These are phyloP conservation scores for Probosciger aterrimus DNA, from an alignment of 2,113 vertebrate species.

Conservation along the genomic window DNA sequence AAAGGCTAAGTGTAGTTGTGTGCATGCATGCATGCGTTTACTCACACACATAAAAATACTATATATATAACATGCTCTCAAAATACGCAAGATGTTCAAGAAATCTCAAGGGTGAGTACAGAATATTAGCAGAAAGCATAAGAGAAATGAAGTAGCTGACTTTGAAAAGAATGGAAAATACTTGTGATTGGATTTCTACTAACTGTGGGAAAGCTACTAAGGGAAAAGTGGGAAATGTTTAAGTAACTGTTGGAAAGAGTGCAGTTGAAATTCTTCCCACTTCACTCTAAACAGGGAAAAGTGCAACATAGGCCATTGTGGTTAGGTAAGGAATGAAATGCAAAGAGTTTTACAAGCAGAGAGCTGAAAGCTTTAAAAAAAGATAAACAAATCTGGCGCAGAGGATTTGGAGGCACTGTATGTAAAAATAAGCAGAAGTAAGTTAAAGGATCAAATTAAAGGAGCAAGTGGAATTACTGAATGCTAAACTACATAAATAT, in stretches of 20 bases:
- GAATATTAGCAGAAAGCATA: constrained; percentile 1
- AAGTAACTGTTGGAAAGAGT: constrained; percentile 55
- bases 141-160: constrained; percentile 31
- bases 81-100: not conserved
- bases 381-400: constrained; percentile 55
- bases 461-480: constrained; percentile 56
- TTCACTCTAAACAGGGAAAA: constrained; percentile 64
- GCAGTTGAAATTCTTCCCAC: constrained; percentile 64
- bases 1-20: not conserved
- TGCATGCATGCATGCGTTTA: not conserved
- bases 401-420: constrained; percentile 46
- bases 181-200: constrained; percentile 22
- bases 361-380: constrained; percentile 65
- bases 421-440: constrained; percentile 69
- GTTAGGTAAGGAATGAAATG: constrained; percentile 67
- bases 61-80: not conserved
- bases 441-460: constrained; percentile 65
- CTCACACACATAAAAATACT: not conserved
- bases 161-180: constrained; percentile 14
- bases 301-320: constrained; percentile 62
- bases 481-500: constrained; percentile 68
- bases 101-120: not conserved
- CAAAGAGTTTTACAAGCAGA: constrained; percentile 69
- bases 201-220: constrained; percentile 35
- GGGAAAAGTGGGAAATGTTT: constrained; percentile 58